phyloP scores from a whole-genome alignment of 64 coral and sea anemone species.

The Porites lutea region DNA sequence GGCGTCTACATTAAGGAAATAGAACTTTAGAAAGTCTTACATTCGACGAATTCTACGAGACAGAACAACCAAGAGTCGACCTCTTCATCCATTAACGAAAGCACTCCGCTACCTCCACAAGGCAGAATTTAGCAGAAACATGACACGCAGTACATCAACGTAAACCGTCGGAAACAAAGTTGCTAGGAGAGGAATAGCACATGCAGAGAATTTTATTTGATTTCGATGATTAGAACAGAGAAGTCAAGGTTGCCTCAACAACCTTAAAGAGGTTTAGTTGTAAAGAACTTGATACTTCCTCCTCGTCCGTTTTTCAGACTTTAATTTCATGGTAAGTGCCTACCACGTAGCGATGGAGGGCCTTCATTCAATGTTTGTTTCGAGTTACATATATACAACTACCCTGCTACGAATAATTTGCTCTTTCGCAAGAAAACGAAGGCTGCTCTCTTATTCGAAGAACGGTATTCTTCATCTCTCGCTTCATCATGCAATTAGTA shows the following conservation, averaged over 20 bases:
- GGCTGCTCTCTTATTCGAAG: neutral
- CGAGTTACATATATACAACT: neutral
- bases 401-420: neutral
- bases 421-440: neutral
- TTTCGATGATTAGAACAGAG: neutral
- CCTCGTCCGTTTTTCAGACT: too few species aligned
- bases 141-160: neutral
- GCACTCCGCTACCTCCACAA: too few species aligned
- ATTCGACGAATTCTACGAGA: too few species aligned
- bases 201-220: constrained; percentile 16
- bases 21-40: neutral
- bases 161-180: neutral
- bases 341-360: too few species aligned
- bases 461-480: neutral
- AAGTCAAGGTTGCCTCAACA: constrained; percentile 33
- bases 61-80: too few species aligned
- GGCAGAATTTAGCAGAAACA: neutral
- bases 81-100: too few species aligned
- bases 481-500: neutral
- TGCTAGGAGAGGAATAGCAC: constrained; percentile 23
- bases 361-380: too few species aligned
- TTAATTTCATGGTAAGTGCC: too few species aligned
- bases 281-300: neutral
- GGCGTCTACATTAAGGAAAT: neutral
- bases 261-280: neutral